Evolutionary conservation across 1,140 invertebrate genomes (phyloP).

Genomic region (Trachelipus rathkii): DNA sequence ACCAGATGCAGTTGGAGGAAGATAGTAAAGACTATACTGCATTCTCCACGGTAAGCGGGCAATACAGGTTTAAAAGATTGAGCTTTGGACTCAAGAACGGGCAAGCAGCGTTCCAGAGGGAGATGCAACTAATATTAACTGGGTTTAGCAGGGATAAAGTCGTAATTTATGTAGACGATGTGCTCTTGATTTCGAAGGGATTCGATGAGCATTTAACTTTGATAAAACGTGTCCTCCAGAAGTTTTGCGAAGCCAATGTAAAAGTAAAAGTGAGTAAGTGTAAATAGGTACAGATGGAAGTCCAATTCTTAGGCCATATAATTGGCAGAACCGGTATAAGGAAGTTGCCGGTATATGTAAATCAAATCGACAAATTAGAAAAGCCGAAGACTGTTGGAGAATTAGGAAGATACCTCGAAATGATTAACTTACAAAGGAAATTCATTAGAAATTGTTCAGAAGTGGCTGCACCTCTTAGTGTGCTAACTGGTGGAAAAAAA

Average conservation of each 20-base stretch:
- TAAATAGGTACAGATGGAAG: neutral
- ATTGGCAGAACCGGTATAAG: neutral
- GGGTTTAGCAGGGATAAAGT: neutral
- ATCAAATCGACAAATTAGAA: neutral
- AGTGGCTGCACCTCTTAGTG: neutral
- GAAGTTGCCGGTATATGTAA: neutral
- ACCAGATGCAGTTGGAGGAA: neutral
- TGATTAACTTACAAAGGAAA: conserved; percentile 14
- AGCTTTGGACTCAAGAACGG: neutral
- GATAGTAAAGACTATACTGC: neutral
- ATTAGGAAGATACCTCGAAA: neutral
- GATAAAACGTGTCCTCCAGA: neutral
- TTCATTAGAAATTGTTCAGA: neutral
- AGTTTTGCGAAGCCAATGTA: neutral
- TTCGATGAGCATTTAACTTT: neutral
- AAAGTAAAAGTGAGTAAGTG: neutral
- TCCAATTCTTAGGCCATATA: neutral
- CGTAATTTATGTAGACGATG: neutral
- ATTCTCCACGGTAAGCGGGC: neutral
- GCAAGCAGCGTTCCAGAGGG: neutral
- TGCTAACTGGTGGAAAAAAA: neutral
- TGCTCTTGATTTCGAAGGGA: neutral
- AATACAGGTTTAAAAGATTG: neutral
- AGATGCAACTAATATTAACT: neutral
- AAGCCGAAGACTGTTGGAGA: neutral